A percentile compares a stretch with the other conserved stretches of the same genome.
Conservation (phyloP, 2,888 invertebrate species). For the Hemicrepidius hirtus region DNA sequence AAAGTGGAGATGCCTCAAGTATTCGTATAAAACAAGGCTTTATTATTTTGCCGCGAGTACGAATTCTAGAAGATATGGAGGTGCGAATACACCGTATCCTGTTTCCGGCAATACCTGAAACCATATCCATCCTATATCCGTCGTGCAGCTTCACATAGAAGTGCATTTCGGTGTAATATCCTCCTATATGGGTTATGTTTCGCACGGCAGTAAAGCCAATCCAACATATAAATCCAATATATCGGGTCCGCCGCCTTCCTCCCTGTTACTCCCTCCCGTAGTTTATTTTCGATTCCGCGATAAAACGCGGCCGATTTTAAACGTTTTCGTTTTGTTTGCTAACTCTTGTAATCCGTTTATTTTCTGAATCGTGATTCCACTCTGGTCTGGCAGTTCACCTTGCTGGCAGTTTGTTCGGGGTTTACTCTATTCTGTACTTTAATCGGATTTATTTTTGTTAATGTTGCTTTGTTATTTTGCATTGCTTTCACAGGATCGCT, state of each 20-base stretch:
- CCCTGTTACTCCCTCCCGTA: conserved; percentile 10
- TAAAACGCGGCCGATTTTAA: conserved; percentile 35
- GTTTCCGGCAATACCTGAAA: conserved; percentile 26
- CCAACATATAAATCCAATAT: conserved; percentile 21
- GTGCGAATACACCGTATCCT: conserved; percentile 19
- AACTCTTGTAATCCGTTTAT: conserved; percentile 38
- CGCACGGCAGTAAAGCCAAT: conserved; percentile 16
- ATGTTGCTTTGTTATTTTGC: conserved; percentile 27
- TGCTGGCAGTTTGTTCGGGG: conserved; percentile 25
- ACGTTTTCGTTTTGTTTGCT: conserved; percentile 36
- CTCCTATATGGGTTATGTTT: conserved; percentile 24
- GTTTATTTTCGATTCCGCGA: conserved; percentile 30
- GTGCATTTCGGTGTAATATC: conserved; percentile 36
- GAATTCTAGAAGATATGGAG: conserved; percentile 1
- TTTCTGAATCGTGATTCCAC: conserved; percentile 35
- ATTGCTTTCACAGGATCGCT: conserved; percentile 4
- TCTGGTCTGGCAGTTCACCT: background rate
- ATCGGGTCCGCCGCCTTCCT: background rate
- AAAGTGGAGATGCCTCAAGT: too few species aligned
- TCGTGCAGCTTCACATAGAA: conserved; percentile 14
- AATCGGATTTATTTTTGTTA: conserved; percentile 33
- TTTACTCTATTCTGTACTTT: conserved; percentile 24
- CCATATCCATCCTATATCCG: conserved; percentile 22
- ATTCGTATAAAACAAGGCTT: background rate
- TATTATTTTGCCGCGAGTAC: conserved; percentile 1